These are phyloP conservation scores for Blera fallax DNA, from an alignment of 2,888 invertebrate species.

Conservation along the genomic window DNA sequence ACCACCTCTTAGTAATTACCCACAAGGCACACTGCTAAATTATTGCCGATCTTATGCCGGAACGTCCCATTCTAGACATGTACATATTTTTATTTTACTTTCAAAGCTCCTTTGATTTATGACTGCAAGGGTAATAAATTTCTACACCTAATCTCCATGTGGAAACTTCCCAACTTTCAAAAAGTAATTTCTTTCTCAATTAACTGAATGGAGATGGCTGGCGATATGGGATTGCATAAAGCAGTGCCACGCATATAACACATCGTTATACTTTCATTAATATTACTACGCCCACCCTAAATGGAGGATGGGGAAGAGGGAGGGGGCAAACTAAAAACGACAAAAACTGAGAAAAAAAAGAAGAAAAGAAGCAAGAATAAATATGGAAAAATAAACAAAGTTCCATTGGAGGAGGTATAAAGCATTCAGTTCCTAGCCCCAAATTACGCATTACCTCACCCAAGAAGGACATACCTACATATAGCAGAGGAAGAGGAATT, in stretches of 20 bases:
- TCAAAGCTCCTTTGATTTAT: conserved; percentile 57
- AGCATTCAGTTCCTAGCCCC: conserved; percentile 30
- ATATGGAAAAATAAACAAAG: conserved; percentile 17
- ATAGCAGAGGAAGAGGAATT: conserved; percentile 18
- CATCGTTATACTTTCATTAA: conserved; percentile 32
- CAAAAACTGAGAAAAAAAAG: background rate
- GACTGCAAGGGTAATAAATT: conserved; percentile 49
- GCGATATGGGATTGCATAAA: conserved; percentile 43
- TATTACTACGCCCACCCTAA: background rate
- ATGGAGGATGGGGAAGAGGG: no score
- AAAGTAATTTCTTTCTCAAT: conserved; percentile 70
- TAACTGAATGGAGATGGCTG: conserved; percentile 55
- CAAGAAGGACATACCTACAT: conserved; percentile 34
- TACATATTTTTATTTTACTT: conserved; percentile 3
- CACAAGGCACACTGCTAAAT: background rate
- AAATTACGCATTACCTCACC: conserved; percentile 47
- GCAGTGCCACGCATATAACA: conserved; percentile 43
- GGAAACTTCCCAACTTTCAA: conserved; percentile 55
- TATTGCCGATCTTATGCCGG: conserved; percentile 12
- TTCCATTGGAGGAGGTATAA: conserved; percentile 32
- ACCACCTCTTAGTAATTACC: conserved; percentile 9
- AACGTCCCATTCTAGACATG: background rate
- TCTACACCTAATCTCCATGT: conserved; percentile 62
- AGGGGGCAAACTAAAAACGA: background rate
- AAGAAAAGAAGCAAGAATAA: background rate